Evolutionary conservation across 2,888 invertebrate genomes (phyloP).

Genomic region (Acrobasis repandana): DNA sequence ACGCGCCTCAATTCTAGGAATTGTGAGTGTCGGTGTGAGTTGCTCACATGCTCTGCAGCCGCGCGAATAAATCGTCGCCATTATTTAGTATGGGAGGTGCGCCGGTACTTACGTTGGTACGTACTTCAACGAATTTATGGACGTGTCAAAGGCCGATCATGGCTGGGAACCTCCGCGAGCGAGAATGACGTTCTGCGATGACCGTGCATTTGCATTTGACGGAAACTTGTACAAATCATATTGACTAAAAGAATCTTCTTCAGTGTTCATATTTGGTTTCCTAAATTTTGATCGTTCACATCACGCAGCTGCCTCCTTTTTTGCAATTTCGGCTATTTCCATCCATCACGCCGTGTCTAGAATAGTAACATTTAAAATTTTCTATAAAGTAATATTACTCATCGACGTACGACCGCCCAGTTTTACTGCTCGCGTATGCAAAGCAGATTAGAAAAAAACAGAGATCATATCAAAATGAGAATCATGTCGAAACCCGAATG

Average conservation of each 20-base stretch:
- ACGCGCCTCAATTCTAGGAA: conserved; percentile 76
- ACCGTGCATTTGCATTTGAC: conserved; percentile 42
- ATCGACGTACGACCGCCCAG: conserved; percentile 53
- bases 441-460: conserved; percentile 58
- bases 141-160: conserved; percentile 68
- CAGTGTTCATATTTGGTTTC: too few relatives aligned
- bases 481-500: conserved; percentile 74
- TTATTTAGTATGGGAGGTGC: conserved; percentile 73
- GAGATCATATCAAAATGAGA: conserved; percentile 53
- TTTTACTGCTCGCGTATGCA: conserved; percentile 63
- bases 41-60: conserved; percentile 62
- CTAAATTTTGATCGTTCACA: too few relatives aligned
- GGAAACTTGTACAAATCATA: conserved; percentile 31
- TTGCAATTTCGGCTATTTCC: conserved; percentile 46
- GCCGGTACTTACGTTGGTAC: conserved; percentile 60
- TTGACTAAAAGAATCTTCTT: not conserved
- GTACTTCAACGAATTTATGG: conserved; percentile 65
- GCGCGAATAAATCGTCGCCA: conserved; percentile 68
- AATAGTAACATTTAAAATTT: conserved; percentile 51
- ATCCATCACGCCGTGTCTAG: conserved; percentile 51
- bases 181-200: conserved; percentile 44
- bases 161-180: conserved; percentile 58
- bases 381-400: conserved; percentile 60
- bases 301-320: not conserved
- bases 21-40: conserved; percentile 59